These are phyloP conservation scores for Galeopsomyia nigrocyanea DNA, from an alignment of 2,888 invertebrate species.

Conservation along the genomic window DNA sequence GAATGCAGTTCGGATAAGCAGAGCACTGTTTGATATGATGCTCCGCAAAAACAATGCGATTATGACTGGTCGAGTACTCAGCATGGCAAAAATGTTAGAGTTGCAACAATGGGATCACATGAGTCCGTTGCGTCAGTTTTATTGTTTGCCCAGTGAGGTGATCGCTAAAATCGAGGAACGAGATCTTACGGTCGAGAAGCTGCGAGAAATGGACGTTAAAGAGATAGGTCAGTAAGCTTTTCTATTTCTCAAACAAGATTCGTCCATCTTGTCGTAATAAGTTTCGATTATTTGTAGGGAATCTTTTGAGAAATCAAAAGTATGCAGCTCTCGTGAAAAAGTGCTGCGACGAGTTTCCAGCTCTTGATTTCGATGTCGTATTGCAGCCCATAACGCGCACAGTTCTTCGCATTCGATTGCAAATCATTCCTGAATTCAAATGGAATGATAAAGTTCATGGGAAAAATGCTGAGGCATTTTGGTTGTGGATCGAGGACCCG, in stretches of 20 bases:
- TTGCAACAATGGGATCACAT: slow-evolving; percentile 90
- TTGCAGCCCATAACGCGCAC: slow-evolving; percentile 97
- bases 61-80: slow-evolving; percentile 87
- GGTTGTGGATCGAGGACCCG: slow-evolving; percentile 98
- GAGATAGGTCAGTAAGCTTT: slow-evolving; percentile 79
- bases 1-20: slow-evolving; percentile 91
- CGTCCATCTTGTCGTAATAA: not conserved
- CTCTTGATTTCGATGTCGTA: slow-evolving; percentile 83
- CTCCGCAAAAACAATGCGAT: slow-evolving; percentile 91
- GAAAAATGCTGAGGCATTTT: slow-evolving; percentile 89
- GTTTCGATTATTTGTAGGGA: slow-evolving; percentile 68
- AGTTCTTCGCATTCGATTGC: slow-evolving; percentile 85
- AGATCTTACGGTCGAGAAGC: slow-evolving; percentile 80
- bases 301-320: slow-evolving; percentile 81
- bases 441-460: slow-evolving; percentile 96
- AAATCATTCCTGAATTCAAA: slow-evolving; percentile 79
- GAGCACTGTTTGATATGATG: slow-evolving; percentile 95
- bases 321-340: slow-evolving; percentile 84
- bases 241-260: not conserved
- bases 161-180: slow-evolving; percentile 86
- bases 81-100: slow-evolving; percentile 94
- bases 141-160: slow-evolving; percentile 81
- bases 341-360: slow-evolving; percentile 88
- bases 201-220: slow-evolving; percentile 88
- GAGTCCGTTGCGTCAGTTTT: slow-evolving; percentile 89